Evolutionary conservation across 2,888 invertebrate genomes (phyloP).

Genomic region (Drosophila quinaria): DNA sequence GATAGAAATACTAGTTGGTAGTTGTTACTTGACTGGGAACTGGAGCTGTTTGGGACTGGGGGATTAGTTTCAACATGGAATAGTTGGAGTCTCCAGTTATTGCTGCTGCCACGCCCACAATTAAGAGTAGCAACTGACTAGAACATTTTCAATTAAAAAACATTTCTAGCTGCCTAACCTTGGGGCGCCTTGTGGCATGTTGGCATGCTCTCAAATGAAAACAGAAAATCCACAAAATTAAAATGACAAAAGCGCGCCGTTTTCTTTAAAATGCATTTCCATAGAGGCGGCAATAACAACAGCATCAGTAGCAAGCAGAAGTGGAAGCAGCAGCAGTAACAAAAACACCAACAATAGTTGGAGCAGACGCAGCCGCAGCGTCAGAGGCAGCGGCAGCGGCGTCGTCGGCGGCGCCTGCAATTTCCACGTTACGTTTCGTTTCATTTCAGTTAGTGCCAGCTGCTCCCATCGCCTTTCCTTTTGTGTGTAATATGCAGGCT

Average conservation of each 20-base stretch:
- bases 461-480: constrained; percentile 68
- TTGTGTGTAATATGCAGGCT: constrained; percentile 64
- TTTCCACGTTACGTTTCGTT: constrained; percentile 81
- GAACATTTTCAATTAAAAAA: constrained; percentile 76
- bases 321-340: constrained; percentile 13
- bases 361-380: constrained; percentile 8
- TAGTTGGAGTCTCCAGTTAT: constrained; percentile 51
- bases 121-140: constrained; percentile 55
- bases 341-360: constrained; percentile 2
- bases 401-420: constrained; percentile 59
- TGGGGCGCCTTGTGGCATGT: constrained; percentile 51
- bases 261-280: constrained; percentile 80
- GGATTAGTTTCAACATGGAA: constrained; percentile 14
- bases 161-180: constrained; percentile 66
- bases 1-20: neutral
- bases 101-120: constrained; percentile 49
- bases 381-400: constrained; percentile 22
- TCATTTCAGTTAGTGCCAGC: constrained; percentile 80
- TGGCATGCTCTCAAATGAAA: constrained; percentile 61
- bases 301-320: neutral
- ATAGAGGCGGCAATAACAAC: constrained; percentile 42
- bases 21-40: neutral
- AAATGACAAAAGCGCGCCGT: constrained; percentile 79
- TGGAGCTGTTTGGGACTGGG: neutral
- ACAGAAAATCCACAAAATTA: constrained; percentile 78